Conservation (phyloP, 1,140 invertebrate species). For the Bradysia coprophila region DNA sequence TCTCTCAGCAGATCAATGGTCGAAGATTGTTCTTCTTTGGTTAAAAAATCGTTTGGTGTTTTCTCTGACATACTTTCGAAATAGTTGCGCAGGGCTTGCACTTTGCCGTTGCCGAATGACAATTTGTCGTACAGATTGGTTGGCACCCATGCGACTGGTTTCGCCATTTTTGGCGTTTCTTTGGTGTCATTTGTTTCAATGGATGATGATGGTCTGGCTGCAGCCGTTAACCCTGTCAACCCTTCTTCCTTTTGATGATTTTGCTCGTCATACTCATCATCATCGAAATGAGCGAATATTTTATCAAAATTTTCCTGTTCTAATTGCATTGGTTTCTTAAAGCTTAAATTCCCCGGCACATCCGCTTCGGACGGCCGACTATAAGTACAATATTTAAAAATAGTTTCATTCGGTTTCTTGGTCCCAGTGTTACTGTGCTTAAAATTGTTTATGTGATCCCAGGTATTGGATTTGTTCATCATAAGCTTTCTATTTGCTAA, state of each 20-base stretch:
- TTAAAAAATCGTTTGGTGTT: too few relatives aligned
- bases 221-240: too few relatives aligned
- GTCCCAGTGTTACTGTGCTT: neutral
- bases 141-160: neutral
- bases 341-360: neutral
- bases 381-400: constrained; percentile 2
- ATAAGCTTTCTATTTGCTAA: neutral
- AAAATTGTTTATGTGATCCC: neutral
- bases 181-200: neutral
- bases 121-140: neutral
- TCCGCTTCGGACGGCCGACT: neutral
- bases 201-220: neutral
- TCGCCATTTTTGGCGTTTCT: neutral
- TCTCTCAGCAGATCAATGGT: constrained; percentile 32
- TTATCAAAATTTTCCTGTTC: neutral
- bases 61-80: constrained; percentile 28
- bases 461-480: constrained; percentile 1
- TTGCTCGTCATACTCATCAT: constrained; percentile 1
- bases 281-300: neutral
- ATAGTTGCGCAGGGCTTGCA: constrained; percentile 33
- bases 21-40: too few relatives aligned
- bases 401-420: neutral
- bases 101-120: constrained; percentile 15
- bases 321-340: neutral
- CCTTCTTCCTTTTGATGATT: neutral